Evolutionary conservation across 2,113 vertebrate species (phyloP).

Genomic region (Nothobranchius furzeri): DNA sequence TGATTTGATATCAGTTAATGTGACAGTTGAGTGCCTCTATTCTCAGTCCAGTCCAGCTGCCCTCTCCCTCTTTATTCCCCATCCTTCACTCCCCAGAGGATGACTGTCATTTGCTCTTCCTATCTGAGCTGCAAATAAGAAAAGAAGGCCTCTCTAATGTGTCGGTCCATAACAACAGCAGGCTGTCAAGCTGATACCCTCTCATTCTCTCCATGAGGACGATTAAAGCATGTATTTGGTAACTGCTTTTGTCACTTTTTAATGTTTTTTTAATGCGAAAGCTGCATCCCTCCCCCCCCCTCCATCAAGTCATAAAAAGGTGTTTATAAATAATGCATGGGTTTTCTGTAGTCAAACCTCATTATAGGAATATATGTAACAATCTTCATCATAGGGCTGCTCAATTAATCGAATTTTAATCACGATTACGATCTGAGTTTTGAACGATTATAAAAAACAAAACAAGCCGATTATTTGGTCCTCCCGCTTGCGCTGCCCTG

Average conservation of each 20-base stretch:
- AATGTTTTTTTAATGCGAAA: constrained; percentile 29
- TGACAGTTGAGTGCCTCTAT: constrained; percentile 53
- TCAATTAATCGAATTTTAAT: too few relatives aligned
- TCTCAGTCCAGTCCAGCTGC: constrained; percentile 48
- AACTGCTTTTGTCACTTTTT: constrained; percentile 23
- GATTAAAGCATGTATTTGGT: constrained; percentile 26
- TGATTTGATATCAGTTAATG: constrained; percentile 45
- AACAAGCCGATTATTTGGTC: too few relatives aligned
- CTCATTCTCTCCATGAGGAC: constrained; percentile 43
- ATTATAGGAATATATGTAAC: neutral
- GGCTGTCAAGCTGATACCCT: constrained; percentile 41
- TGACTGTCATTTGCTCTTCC: constrained; percentile 59
- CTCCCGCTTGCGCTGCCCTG: too few relatives aligned
- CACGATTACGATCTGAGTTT: too few relatives aligned
- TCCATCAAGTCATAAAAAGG: constrained; percentile 4
- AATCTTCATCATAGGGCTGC: too few relatives aligned
- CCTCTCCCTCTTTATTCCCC: constrained; percentile 28
- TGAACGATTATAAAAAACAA: too few relatives aligned
- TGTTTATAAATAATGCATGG: constrained; percentile 24
- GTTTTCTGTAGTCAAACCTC: constrained; percentile 4
- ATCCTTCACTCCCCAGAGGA: constrained; percentile 44
- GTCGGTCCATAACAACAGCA: constrained; percentile 51
- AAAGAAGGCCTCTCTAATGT: constrained; percentile 55
- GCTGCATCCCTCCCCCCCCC: neutral
- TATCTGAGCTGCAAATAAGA: constrained; percentile 60